Conservation (phyloP, 2,797 vertebrate species). For the Neosilurus mollespiculum region DNA sequence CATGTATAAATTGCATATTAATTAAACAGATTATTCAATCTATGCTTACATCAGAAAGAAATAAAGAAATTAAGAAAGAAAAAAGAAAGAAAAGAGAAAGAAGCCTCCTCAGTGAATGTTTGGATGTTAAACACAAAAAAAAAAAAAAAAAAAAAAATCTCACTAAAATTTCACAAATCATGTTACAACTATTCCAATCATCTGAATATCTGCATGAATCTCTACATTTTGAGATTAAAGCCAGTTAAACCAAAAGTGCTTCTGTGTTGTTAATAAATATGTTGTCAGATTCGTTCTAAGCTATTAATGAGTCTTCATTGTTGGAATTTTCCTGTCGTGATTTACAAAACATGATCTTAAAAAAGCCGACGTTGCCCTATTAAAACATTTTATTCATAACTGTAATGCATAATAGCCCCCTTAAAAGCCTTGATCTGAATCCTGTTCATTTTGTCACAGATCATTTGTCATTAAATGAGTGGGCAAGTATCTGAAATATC, state of each 20-base stretch:
- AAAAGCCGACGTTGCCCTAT: conserved; percentile 21
- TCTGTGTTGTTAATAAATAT: conserved; percentile 36
- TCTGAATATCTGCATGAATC: too few relatives aligned
- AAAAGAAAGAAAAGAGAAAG: neutral
- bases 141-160: too few relatives aligned
- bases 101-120: neutral
- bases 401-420: conserved; percentile 41
- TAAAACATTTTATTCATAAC: conserved; percentile 48
- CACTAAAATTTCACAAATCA: neutral
- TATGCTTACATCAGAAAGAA: neutral
- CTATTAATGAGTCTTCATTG: conserved; percentile 2
- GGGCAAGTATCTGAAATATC: conserved; percentile 58
- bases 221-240: neutral
- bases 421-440: conserved; percentile 45
- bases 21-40: neutral
- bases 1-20: neutral
- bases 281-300: conserved; percentile 38
- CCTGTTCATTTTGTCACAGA: conserved; percentile 56
- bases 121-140: neutral
- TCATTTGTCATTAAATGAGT: conserved; percentile 61
- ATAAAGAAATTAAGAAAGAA: too few relatives aligned
- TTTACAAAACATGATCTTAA: conserved; percentile 39
- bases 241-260: neutral
- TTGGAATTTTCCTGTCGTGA: conserved; percentile 35
- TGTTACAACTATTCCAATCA: neutral